Evolutionary conservation across 2,797 vertebrate species (phyloP).

Genomic region (Pseudochirops corinnae): DNA sequence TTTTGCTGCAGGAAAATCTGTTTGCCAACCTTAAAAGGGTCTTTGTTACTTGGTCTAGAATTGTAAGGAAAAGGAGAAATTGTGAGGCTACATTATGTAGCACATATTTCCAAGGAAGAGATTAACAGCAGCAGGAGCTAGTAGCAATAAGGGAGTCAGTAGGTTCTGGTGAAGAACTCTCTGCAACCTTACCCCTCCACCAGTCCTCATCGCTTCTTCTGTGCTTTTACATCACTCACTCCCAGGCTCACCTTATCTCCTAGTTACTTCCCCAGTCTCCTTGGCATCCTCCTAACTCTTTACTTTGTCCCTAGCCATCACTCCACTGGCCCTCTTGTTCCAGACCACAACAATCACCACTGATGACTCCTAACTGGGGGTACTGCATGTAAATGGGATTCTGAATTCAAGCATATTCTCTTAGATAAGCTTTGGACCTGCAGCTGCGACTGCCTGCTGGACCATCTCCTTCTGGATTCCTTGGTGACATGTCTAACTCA

Average conservation of each 20-base stretch:
- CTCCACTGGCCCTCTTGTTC: neutral
- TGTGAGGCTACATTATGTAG: neutral
- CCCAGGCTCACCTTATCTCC: neutral
- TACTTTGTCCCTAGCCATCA: neutral
- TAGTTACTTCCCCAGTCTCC: neutral
- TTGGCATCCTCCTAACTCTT: neutral
- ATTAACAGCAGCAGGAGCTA: neutral
- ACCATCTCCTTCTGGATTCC: neutral
- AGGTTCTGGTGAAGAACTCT: neutral
- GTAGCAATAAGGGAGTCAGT: neutral
- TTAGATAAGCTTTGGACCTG: neutral
- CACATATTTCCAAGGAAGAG: neutral
- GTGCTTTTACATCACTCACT: too few relatives aligned
- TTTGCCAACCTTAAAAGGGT: neutral
- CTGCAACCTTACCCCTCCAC: neutral
- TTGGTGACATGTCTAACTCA: neutral
- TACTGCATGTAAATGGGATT: neutral
- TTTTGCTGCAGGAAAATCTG: neutral
- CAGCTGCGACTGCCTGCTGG: neutral
- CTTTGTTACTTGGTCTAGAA: neutral
- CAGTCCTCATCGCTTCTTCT: neutral
- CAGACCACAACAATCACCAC: neutral
- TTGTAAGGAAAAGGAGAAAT: neutral
- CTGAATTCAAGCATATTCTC: neutral
- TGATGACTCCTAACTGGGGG: neutral